A percentile compares a stretch with the other conserved stretches of the same genome.
Evolutionary conservation across 2,888 invertebrate genomes (phyloP).

Genomic region (Stenolophus ochropezus): DNA sequence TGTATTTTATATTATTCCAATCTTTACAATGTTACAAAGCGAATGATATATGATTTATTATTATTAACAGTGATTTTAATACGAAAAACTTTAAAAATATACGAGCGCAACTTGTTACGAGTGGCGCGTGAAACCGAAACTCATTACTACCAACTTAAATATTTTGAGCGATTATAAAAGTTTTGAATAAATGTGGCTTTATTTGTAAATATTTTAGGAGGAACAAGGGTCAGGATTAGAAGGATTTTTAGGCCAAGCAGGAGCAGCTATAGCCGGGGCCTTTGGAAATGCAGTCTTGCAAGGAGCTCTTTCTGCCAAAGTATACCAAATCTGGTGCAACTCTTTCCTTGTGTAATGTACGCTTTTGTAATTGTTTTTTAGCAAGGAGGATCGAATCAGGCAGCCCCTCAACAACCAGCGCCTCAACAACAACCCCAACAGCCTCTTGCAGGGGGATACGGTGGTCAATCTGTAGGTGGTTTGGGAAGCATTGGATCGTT

Average conservation of each 20-base stretch:
- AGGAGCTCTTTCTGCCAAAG: constrained; percentile 51
- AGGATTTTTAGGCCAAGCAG: constrained; percentile 71
- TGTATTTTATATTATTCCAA: background rate
- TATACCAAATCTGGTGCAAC: background rate
- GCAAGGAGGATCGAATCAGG: constrained; percentile 57
- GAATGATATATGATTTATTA: background rate
- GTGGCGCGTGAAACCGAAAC: too few species aligned
- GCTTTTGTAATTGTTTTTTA: background rate
- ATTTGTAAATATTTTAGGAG: constrained; percentile 50
- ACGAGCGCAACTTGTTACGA: background rate
- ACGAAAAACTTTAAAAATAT: background rate
- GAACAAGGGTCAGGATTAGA: constrained; percentile 67
- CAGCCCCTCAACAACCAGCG: constrained; percentile 58
- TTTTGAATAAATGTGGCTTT: background rate
- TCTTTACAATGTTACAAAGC: background rate
- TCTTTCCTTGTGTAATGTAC: background rate
- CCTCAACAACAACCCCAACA: constrained; percentile 52
- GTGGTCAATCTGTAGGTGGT: constrained; percentile 67
- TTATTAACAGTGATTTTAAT: background rate
- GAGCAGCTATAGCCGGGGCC: constrained; percentile 71
- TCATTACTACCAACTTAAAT: too few species aligned
- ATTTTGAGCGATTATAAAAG: background rate
- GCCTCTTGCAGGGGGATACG: constrained; percentile 51
- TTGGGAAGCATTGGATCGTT: constrained; percentile 70
- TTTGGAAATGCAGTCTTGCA: constrained; percentile 69